Conservation (phyloP, 2,113 vertebrate genomes). For the Corythornis madagascariensis region DNA sequence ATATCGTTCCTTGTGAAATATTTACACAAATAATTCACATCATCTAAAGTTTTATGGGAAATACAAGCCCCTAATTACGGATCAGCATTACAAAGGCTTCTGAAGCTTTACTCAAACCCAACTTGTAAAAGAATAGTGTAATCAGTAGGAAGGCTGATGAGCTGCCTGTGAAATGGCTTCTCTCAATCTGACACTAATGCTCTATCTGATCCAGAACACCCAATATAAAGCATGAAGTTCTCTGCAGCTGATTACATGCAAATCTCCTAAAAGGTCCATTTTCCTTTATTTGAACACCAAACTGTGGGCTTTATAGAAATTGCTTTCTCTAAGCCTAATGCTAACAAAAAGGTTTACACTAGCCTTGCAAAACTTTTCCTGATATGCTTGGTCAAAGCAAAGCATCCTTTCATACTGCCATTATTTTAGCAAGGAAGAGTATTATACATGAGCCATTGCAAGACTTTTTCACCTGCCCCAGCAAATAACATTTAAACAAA, state of each 20-base stretch:
- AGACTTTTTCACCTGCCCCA: neutral
- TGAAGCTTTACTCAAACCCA: constrained; percentile 15
- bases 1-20: constrained; percentile 17
- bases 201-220: constrained; percentile 47
- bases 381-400: neutral
- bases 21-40: constrained; percentile 48
- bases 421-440: neutral
- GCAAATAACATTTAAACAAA: neutral
- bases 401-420: neutral
- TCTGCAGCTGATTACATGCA: constrained; percentile 40
- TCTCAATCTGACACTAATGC: constrained; percentile 58
- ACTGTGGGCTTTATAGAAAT: constrained; percentile 20
- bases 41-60: constrained; percentile 29
- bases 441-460: neutral
- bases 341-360: constrained; percentile 25
- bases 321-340: constrained; percentile 15
- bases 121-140: constrained; percentile 56
- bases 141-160: constrained; percentile 26
- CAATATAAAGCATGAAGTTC: constrained; percentile 26
- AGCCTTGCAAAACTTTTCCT: neutral
- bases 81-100: constrained; percentile 48
- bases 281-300: constrained; percentile 40
- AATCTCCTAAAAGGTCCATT: constrained; percentile 55
- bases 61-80: neutral
- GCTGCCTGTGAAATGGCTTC: neutral